A percentile compares a stretch with the other conserved stretches of the same genome.
Conservation (phyloP, 2,888 invertebrate species). For the Omphaloscelis lunosa region DNA sequence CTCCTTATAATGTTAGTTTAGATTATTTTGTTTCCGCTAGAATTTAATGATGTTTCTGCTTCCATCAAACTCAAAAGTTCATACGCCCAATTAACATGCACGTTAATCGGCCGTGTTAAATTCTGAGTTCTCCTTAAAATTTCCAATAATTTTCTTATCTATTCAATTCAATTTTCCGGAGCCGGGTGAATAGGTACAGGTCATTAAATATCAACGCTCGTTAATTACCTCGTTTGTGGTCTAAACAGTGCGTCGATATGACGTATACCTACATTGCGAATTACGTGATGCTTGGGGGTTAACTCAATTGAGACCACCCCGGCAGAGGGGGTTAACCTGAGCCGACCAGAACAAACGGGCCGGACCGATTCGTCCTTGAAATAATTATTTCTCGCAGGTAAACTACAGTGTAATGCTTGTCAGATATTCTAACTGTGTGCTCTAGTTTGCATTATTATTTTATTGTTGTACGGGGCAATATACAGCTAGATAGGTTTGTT, state of each 20-base stretch:
- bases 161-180: constrained; percentile 33
- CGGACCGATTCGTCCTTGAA: constrained; percentile 33
- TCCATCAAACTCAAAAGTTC: not conserved
- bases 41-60: not conserved
- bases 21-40: not conserved
- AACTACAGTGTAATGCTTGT: not conserved
- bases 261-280: constrained; percentile 6
- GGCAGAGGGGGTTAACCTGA: not conserved
- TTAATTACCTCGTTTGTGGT: constrained; percentile 23
- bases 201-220: constrained; percentile 14
- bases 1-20: too few relatives aligned
- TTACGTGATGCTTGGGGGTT: constrained; percentile 16
- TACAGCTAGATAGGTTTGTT: constrained; percentile 1
- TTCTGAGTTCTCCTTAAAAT: not conserved
- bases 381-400: constrained; percentile 26
- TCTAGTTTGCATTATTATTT: constrained; percentile 9
- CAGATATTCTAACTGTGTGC: constrained; percentile 19
- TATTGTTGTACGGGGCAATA: not conserved
- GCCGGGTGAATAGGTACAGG: not conserved
- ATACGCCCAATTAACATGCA: not conserved
- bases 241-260: constrained; percentile 32
- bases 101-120: not conserved
- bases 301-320: constrained; percentile 34
- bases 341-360: not conserved
- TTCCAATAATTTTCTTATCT: constrained; percentile 3